Evolutionary conservation across 2,797 vertebrate genomes (phyloP).

Genomic region (Margarornis squamiger): DNA sequence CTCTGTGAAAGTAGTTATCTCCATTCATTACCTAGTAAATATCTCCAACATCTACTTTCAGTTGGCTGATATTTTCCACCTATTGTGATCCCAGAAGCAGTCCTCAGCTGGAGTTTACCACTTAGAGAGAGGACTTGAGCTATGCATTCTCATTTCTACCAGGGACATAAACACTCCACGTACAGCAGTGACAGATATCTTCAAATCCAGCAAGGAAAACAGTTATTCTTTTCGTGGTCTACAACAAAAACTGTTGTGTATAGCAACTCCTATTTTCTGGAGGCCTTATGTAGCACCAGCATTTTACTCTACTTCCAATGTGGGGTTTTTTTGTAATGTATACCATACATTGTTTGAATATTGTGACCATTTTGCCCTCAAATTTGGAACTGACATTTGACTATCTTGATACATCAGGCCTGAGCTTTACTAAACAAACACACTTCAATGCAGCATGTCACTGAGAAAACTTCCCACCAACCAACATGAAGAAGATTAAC

Average conservation of each 20-base stretch:
- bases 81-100: background rate
- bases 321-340: background rate
- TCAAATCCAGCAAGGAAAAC: slow-evolving; percentile 3
- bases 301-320: background rate
- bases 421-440: slow-evolving; percentile 38
- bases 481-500: background rate
- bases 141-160: background rate
- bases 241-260: background rate
- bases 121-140: background rate
- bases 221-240: background rate
- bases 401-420: background rate
- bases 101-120: background rate
- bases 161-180: background rate
- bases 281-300: background rate
- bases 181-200: background rate
- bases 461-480: background rate
- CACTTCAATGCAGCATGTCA: background rate
- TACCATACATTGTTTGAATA: background rate
- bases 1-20: background rate
- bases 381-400: background rate
- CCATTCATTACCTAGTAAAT: background rate
- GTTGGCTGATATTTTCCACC: background rate
- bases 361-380: background rate
- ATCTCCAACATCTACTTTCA: background rate
- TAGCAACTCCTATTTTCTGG: background rate